Conservation (phyloP, 2,888 invertebrate species). For the Drosophila gaucha region DNA sequence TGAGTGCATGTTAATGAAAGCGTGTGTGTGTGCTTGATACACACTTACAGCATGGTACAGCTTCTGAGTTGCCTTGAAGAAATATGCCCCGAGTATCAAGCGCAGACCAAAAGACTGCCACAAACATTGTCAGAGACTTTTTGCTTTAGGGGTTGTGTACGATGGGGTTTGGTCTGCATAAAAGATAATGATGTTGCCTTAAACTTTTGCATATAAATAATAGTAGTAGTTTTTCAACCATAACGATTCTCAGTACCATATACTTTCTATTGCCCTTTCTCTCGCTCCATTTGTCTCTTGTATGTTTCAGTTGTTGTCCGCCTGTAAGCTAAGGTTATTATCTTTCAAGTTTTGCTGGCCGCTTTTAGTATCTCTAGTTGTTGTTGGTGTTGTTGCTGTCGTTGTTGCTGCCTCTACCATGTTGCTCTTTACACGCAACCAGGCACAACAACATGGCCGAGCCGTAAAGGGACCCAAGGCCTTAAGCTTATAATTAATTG, state of each 20-base stretch:
- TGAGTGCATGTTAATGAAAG: slow-evolving; percentile 62
- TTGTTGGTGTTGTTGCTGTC: slow-evolving; percentile 39
- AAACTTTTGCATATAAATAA: slow-evolving; percentile 83
- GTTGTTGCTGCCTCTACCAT: slow-evolving; percentile 54
- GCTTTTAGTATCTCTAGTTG: slow-evolving; percentile 47
- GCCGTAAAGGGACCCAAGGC: slow-evolving; percentile 82
- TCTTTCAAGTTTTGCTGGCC: slow-evolving; percentile 76
- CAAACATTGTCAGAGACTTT: slow-evolving; percentile 44
- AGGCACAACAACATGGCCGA: slow-evolving; percentile 64
- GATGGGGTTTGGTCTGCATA: slow-evolving; percentile 65
- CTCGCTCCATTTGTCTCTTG: slow-evolving; percentile 28
- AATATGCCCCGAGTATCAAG: slow-evolving; percentile 32
- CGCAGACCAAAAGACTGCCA: slow-evolving; percentile 38
- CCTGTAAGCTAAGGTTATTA: slow-evolving; percentile 79
- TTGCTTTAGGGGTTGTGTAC: slow-evolving; percentile 9
- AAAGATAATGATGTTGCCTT: slow-evolving; percentile 84
- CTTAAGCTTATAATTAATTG: slow-evolving; percentile 85
- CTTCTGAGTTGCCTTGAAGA: slow-evolving; percentile 46
- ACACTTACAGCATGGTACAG: slow-evolving; percentile 9
- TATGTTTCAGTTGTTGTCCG: slow-evolving; percentile 41
- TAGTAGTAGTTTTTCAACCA: slow-evolving; percentile 72
- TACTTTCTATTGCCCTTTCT: neutral
- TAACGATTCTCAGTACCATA: slow-evolving; percentile 21
- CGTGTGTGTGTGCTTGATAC: slow-evolving; percentile 40
- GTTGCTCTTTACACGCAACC: slow-evolving; percentile 58